Evolutionary conservation across 1,140 invertebrate genomes (phyloP).

Genomic region (Aphelenchoides avenae): DNA sequence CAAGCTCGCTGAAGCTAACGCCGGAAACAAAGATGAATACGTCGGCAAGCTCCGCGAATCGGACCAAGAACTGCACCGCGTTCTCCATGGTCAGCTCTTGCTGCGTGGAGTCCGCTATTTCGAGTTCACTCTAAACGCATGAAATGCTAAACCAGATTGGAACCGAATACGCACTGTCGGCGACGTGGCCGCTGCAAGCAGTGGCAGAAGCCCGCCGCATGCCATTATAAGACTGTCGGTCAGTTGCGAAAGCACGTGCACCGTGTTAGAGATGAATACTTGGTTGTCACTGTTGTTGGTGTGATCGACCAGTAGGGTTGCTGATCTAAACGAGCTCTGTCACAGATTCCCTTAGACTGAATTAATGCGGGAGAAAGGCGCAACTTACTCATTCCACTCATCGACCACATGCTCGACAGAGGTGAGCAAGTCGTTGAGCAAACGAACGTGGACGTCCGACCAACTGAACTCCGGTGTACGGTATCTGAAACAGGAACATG

Average conservation of each 20-base stretch:
- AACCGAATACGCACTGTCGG: constrained; percentile 74
- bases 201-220: constrained; percentile 89
- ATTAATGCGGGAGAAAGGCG: neutral
- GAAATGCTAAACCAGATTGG: constrained; percentile 14
- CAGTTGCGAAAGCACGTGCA: constrained; percentile 95
- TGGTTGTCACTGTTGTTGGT: constrained; percentile 94
- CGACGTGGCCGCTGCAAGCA: constrained; percentile 93
- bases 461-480: constrained; percentile 98
- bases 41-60: constrained; percentile 95
- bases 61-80: constrained; percentile 88
- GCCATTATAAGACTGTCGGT: constrained; percentile 98
- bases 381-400: constrained; percentile 72
- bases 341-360: constrained; percentile 9
- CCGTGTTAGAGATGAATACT: constrained; percentile 97
- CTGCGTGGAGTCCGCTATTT: constrained; percentile 87
- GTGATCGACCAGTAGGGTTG: constrained; percentile 93
- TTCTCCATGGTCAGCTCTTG: constrained; percentile 97
- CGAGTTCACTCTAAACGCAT: constrained; percentile 78
- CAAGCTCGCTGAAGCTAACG: constrained; percentile 87
- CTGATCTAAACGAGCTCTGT: constrained; percentile 64
- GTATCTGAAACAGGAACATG: constrained; percentile 65
- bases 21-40: constrained; percentile 95
- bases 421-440: constrained; percentile 91
- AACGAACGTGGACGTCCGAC: constrained; percentile 94
- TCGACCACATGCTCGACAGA: constrained; percentile 96